Conservation (phyloP, 2,113 vertebrate genomes). For the Spermophilus dauricus region DNA sequence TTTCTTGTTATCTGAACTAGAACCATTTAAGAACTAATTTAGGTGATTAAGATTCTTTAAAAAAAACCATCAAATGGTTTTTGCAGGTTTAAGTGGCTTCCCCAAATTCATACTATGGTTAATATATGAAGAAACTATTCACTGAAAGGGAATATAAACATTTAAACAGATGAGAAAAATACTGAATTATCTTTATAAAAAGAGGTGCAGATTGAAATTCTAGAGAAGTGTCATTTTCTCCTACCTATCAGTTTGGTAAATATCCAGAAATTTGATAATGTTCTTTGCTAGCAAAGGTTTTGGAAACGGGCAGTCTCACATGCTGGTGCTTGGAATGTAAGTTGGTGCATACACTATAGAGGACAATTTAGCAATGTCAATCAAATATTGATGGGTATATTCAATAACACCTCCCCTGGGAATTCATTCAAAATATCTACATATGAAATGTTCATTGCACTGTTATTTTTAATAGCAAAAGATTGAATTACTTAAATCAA, state of each 20-base stretch:
- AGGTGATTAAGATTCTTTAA: constrained; percentile 27
- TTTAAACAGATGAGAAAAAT: constrained; percentile 1
- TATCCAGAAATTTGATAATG: not conserved
- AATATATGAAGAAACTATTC: constrained; percentile 41
- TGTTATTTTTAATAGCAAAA: constrained; percentile 58
- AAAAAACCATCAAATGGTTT: not conserved
- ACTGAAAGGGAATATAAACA: not conserved
- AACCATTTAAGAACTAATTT: constrained; percentile 17
- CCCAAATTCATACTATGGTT: not conserved
- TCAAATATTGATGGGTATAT: not conserved
- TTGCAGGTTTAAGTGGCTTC: constrained; percentile 35
- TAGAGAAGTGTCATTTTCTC: not conserved
- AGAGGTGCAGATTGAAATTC: not conserved
- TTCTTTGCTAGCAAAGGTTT: not conserved
- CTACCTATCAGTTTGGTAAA: not conserved
- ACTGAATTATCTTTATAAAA: not conserved
- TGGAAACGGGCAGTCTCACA: not conserved
- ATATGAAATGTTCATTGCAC: not conserved
- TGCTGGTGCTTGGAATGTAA: not conserved
- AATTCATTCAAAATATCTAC: not conserved
- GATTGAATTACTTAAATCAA: not conserved
- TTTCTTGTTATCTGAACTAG: constrained; percentile 54
- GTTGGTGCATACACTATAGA: not conserved
- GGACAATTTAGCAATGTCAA: not conserved
- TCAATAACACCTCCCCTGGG: not conserved